Evolutionary conservation across 2,113 vertebrate genomes (phyloP), one percentile per base, ranked within the genome.

Genomic region (Phaethornis superciliosus): DNA sequence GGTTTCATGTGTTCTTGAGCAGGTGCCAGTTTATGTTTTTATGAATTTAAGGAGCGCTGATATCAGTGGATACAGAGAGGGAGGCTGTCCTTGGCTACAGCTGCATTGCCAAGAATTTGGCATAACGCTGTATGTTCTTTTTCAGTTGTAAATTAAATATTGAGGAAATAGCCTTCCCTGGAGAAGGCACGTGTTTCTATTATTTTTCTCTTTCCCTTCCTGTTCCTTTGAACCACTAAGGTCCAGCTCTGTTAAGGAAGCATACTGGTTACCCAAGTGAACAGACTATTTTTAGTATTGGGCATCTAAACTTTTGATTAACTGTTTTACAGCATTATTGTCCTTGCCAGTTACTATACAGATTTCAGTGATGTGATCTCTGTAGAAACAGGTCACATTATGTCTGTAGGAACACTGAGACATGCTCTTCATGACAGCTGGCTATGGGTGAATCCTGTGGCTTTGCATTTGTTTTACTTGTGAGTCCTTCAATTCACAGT

Each of bases 401-500:
- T 44, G 9, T 79, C 26, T 70, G 7, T 35, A 62, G 54, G 27
- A 15, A 63, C 17, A 11, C 32, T 4, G 6, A 37, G 30, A 17
- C 4, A 8, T 17, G 22, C 27, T 77, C 22, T 52, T 89, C 18
- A 4, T 74, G 42, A 10, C 19, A 65, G 7, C 46, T 84, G 60
- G 3, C 63, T 75, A 0, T 22, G 12, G 4, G 2, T 32, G 6
- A 74, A 10, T 52, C 22, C 37, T 0, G 0, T 70, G 62, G 26
- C 42, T 82, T 88, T 87, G 46, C 11, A 4, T 84, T 55, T 76
- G 7, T 46, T 81, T 12, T 18, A 9, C 27, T 44, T 56, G 5
- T 20, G 33, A 82, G 32, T 47, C 54, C 33, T 40, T 69, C n/a
- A 67, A 81, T 40, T 84, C 21, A 22, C 55, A 63, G 1, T 75